Base-by-base conservation (phyloP, 2,113 vertebrate genomes). In the Bambusicola thoracicus region DNA sequence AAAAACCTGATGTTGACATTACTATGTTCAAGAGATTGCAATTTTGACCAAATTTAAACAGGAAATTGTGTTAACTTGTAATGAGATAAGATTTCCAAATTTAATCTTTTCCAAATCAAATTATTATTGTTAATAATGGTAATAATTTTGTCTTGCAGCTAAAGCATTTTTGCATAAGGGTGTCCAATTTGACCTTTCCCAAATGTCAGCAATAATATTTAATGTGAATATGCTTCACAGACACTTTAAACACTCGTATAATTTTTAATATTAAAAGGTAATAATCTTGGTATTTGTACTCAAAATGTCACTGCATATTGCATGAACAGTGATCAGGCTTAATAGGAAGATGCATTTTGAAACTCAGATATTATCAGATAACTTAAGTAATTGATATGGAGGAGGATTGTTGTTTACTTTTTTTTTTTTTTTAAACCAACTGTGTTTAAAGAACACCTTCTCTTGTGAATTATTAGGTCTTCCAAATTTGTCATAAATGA, bases 131-230 rank as follows among this genome's bases (percentile, higher is more conserved):
- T 93, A 96, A 92, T 96, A 94, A 96, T 97, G 96, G 90, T 87
- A 95, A 97, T 97, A 96, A 97, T 97, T 97, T 97, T 97, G 94
- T 97, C 96, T 97, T 92, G 17, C 21, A 94, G 46, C 89, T 97
- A 97, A 95, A 93, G 95, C 78, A 53, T 92, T 97, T 92, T 97
- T 96, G 62, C 92, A 97, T 95, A 92, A 96, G 94, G 74, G 90
- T 76, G 94, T 96, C 77, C 89, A 86, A 95, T 97, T 96, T 98
- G 97, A 98, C 98, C 97, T 98, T 98, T 98, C 87, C 49, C 78
- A 98, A 98, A 98, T 98, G 97, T 97, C 97, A 98, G 93, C 95
- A 98, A 97, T 97, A 97, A 97, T 97, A 97, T 98, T 98, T 97
- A 97, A 97, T 98, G 97, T 97, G 97, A 98, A 98, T 97, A 97